These are phyloP conservation scores for Melitaea athalia DNA, from an alignment of 2,888 invertebrate genomes.

Conservation along the genomic window DNA sequence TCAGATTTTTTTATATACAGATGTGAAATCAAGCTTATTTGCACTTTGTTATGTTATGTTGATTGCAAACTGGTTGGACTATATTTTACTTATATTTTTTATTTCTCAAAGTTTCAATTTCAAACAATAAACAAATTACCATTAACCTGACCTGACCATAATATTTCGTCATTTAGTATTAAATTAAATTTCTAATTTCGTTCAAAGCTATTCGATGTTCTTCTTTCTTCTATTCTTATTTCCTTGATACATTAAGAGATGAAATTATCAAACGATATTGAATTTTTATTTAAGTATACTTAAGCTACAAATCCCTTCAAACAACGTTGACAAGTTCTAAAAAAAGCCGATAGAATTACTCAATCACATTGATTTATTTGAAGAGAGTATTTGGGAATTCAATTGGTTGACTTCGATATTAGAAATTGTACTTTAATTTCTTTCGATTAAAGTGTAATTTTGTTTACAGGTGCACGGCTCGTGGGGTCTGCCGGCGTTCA, in stretches of 20 bases:
- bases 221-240: not conserved
- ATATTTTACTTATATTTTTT: too few relatives aligned
- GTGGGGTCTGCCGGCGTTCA: slow-evolving; percentile 94
- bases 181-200: not conserved
- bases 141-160: too few relatives aligned
- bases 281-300: slow-evolving; percentile 8
- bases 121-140: too few relatives aligned
- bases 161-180: not conserved
- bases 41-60: too few relatives aligned
- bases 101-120: too few relatives aligned
- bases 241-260: not conserved
- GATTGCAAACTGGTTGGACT: too few relatives aligned
- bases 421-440: slow-evolving; percentile 19
- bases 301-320: slow-evolving; percentile 12
- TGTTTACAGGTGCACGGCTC: slow-evolving; percentile 89
- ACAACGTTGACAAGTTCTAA: slow-evolving; percentile 16
- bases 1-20: too few relatives aligned
- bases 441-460: slow-evolving; percentile 25
- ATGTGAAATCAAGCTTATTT: too few relatives aligned
- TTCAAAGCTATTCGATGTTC: not conserved
- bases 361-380: slow-evolving; percentile 30
- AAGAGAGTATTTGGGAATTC: slow-evolving; percentile 23
- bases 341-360: slow-evolving; percentile 25
- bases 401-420: slow-evolving; percentile 36
- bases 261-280: slow-evolving; percentile 3